Base-by-base conservation (phyloP, 2,797 vertebrate species). In the Pelobates cultripes region DNA sequence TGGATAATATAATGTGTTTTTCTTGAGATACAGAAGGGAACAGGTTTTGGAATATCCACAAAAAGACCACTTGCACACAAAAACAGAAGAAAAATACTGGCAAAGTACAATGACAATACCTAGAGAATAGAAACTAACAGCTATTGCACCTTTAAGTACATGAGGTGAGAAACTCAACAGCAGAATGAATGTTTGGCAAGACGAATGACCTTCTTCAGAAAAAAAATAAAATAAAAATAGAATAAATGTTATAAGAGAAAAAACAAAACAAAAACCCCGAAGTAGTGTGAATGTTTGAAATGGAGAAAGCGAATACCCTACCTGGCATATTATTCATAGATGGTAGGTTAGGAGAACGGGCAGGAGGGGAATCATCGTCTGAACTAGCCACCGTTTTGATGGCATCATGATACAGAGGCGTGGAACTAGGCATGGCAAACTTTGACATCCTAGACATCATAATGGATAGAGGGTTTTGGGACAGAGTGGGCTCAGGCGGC, bases 371-470 rank as follows among this genome's bases (percentile, higher is more conserved):
- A 90, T 99, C 98, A 0, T 99, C 98, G 60, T 99, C 98, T 0
- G 98, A 99, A 90, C 98, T 99, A 87, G 98, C 98, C 88, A 99
- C 97, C 7, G 98, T 99, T 94, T 99, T 99, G 94, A 99, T 99
- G 94, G 98, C 98, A 86, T 99, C 98, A 0, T 99, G 98, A 92
- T 99, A 99, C n/a, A 99, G 94, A 0, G 98, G 98, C 75, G 98
- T 99, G 69, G 98, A 99, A 89, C 98, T 99, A 85, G 98, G 98
- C 98, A 99, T 99, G 76, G 98, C 98, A 88, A 99, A 99, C 92
- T 99, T 99, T 87, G 98, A 99, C 98, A 99, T 99, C 86, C 97
- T 96, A 80, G 98, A 99, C 98, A 99, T 99, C 98, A 99, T 99
- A 85, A 99, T 99, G 80, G 98, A 99, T 70, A 99, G 96, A 13